Percentiles rank a stretch among this genome's conserved stretches.
These are phyloP conservation scores for Erynnis tages DNA, from an alignment of 2,888 invertebrate species.

Conservation along the genomic window DNA sequence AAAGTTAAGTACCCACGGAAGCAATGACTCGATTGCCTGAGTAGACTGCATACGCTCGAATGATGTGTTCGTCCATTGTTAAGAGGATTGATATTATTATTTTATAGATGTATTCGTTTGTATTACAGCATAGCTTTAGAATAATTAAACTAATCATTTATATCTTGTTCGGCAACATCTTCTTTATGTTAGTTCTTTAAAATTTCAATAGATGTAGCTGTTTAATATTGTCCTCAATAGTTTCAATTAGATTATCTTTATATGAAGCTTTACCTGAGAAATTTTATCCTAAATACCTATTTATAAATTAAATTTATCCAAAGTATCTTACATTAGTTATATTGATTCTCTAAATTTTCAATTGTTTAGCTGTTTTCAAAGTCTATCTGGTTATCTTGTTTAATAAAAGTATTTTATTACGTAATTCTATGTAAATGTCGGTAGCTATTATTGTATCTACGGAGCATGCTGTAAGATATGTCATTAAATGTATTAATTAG, in stretches of 20 bases:
- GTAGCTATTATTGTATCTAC: slow-evolving; percentile 53
- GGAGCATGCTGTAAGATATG: slow-evolving; percentile 61
- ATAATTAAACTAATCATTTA: slow-evolving; percentile 20
- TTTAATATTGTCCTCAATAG: slow-evolving; percentile 21
- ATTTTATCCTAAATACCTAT: slow-evolving; percentile 50
- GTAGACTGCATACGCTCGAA: slow-evolving; percentile 80
- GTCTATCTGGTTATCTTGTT: slow-evolving; percentile 74
- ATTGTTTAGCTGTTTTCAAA: slow-evolving; percentile 66
- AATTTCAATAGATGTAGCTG: slow-evolving; percentile 25
- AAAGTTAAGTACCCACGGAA: slow-evolving; percentile 57
- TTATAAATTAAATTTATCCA: slow-evolving; percentile 31
- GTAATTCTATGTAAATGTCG: slow-evolving; percentile 56
- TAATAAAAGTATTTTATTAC: slow-evolving; percentile 68
- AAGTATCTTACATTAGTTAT: slow-evolving; percentile 30
- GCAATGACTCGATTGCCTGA: slow-evolving; percentile 70
- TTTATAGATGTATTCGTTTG: slow-evolving; percentile 67
- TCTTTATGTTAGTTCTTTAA: slow-evolving; percentile 21
- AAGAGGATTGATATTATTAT: slow-evolving; percentile 68
- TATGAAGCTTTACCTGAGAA: slow-evolving; percentile 37
- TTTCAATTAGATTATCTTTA: slow-evolving; percentile 31
- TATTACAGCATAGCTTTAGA: slow-evolving; percentile 43
- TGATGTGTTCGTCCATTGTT: slow-evolving; percentile 80
- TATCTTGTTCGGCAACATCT: slow-evolving; percentile 22
- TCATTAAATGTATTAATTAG: slow-evolving; percentile 50
- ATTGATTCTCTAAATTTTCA: slow-evolving; percentile 33